phyloP scores from a whole-genome alignment of 2,797 vertebrate genomes.

The Hirundo rustica region DNA sequence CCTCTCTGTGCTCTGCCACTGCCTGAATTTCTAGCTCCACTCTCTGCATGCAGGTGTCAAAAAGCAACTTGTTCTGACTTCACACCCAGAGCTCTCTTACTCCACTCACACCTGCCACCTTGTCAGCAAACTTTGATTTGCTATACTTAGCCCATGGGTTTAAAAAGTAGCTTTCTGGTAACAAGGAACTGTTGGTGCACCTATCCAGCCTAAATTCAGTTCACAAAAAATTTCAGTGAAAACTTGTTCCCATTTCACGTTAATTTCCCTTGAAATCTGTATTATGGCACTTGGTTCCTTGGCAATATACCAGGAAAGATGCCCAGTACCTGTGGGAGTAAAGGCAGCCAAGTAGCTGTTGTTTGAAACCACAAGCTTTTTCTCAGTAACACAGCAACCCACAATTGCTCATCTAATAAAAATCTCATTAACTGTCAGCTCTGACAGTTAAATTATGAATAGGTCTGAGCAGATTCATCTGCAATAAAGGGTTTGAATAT shows the following conservation, averaged over 20 bases:
- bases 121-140: not conserved
- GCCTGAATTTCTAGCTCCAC: not conserved
- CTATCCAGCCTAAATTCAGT: not conserved
- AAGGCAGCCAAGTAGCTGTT: not conserved
- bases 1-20: not conserved
- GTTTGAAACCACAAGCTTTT: not conserved
- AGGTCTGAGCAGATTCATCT: not conserved
- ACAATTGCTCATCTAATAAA: not conserved
- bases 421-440: not conserved
- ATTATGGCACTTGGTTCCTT: not conserved
- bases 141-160: not conserved
- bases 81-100: not conserved
- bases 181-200: not conserved
- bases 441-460: not conserved
- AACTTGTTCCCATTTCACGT: not conserved
- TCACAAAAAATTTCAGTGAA: not conserved
- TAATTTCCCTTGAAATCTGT: not conserved
- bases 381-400: not conserved
- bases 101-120: accelerated
- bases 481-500: not conserved
- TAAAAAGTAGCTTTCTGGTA: not conserved
- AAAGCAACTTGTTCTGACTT: not conserved
- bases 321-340: not conserved
- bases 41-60: not conserved
- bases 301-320: not conserved